These are phyloP conservation scores for Drosophila kanekoi DNA, from an alignment of 2,888 invertebrate genomes.

Conservation along the genomic window DNA sequence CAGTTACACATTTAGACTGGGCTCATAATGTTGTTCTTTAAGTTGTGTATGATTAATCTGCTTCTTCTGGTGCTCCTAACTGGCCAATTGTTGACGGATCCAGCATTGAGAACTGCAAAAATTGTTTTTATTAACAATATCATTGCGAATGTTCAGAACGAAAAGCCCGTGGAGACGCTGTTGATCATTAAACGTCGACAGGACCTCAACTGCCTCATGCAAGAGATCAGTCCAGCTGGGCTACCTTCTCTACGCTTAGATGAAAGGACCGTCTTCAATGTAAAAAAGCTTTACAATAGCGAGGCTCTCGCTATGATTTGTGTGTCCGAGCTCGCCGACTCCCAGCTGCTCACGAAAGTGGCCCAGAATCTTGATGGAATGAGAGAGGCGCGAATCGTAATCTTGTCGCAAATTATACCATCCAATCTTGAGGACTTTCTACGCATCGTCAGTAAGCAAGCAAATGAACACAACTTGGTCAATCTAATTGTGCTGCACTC, in stretches of 20 bases:
- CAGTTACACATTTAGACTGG: slow-evolving; percentile 2
- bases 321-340: slow-evolving; percentile 21
- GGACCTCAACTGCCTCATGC: not conserved
- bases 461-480: slow-evolving; percentile 5
- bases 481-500: slow-evolving; percentile 29
- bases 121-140: slow-evolving; percentile 6
- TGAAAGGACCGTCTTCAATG: not conserved
- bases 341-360: slow-evolving; percentile 17
- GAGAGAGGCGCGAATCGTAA: slow-evolving; percentile 25
- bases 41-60: not conserved
- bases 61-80: not conserved
- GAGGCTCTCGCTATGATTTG: slow-evolving; percentile 28
- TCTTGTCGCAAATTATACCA: slow-evolving; percentile 12
- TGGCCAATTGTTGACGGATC: not conserved
- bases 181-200: slow-evolving; percentile 11
- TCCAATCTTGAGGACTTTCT: not conserved
- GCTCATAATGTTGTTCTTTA: slow-evolving; percentile 13
- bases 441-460: not conserved
- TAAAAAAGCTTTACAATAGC: slow-evolving; percentile 14
- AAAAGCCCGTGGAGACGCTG: slow-evolving; percentile 8
- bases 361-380: slow-evolving; percentile 25
- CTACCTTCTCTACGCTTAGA: slow-evolving; percentile 22
- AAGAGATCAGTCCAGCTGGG: not conserved
- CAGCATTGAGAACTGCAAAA: not conserved
- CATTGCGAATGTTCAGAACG: slow-evolving; percentile 3